Evolutionary conservation across 23 tunicate species (phyloP).

Genomic region (Halocynthia aurantium): DNA sequence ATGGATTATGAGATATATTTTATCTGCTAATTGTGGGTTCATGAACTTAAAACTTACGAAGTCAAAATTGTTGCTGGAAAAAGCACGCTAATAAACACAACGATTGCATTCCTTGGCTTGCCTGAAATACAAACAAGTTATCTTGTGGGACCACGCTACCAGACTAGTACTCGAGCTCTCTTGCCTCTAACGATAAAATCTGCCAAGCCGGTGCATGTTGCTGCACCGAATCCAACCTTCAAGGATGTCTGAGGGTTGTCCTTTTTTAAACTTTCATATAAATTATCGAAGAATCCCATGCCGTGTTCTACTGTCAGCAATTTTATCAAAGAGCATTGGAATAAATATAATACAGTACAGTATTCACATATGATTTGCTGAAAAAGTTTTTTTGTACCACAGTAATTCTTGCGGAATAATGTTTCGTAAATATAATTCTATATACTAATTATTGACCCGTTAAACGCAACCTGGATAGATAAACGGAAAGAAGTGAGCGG

Average conservation of each 20-base stretch:
- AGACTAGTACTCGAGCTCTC: not conserved
- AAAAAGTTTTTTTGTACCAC: too few relatives aligned
- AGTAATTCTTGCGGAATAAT: too few relatives aligned
- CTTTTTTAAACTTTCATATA: not conserved
- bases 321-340: not conserved
- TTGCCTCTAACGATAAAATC: not conserved
- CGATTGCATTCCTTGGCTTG: not conserved
- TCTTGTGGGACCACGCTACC: too few relatives aligned
- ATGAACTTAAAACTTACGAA: not conserved
- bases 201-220: not conserved
- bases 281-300: not conserved
- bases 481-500: too few relatives aligned
- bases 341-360: too few relatives aligned
- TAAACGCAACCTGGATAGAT: too few relatives aligned
- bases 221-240: conserved; percentile 2
- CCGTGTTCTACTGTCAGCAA: not conserved
- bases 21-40: too few relatives aligned
- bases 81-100: not conserved
- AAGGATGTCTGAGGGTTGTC: not conserved
- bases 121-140: conserved; percentile 6
- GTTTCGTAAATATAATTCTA: too few relatives aligned
- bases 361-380: not conserved
- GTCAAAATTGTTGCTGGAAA: not conserved
- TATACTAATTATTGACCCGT: too few relatives aligned
- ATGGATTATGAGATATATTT: too few relatives aligned